phyloP scores from a whole-genome alignment of 1,140 invertebrate species.

The Andrena cerasifolii region DNA sequence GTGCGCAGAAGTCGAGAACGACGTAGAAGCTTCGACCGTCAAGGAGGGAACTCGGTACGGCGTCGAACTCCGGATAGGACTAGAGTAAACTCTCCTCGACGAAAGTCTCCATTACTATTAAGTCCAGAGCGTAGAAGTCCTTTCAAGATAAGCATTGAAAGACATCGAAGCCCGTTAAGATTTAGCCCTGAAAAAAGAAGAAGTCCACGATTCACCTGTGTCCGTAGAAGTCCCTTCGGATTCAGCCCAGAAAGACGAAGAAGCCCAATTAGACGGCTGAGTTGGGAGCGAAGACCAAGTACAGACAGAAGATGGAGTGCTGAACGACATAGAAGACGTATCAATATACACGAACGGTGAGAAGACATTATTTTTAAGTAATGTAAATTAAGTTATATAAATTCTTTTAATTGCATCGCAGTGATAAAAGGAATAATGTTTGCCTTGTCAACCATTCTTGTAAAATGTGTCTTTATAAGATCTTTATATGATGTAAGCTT shows the following conservation, averaged over 20 bases:
- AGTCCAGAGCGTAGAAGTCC: slow-evolving; percentile 67
- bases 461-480: slow-evolving; percentile 3
- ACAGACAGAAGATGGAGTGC: slow-evolving; percentile 69
- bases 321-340: slow-evolving; percentile 71
- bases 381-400: not conserved
- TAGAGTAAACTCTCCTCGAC: slow-evolving; percentile 69
- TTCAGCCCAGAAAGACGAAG: slow-evolving; percentile 71
- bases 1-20: slow-evolving; percentile 61
- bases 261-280: slow-evolving; percentile 69
- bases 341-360: slow-evolving; percentile 77
- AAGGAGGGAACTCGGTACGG: slow-evolving; percentile 64
- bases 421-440: slow-evolving; percentile 9
- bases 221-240: slow-evolving; percentile 65
- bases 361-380: slow-evolving; percentile 49
- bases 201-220: slow-evolving; percentile 59
- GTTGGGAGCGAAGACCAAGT: slow-evolving; percentile 69
- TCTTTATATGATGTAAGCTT: not conserved
- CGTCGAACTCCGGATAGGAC: slow-evolving; percentile 68
- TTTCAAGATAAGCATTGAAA: slow-evolving; percentile 42
- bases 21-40: slow-evolving; percentile 67
- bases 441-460: not conserved
- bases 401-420: slow-evolving; percentile 2
- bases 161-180: slow-evolving; percentile 63
- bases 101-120: slow-evolving; percentile 63
- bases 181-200: slow-evolving; percentile 67